Conservation (phyloP, 2,113 vertebrate genomes). For the Otocyon megalotis region DNA sequence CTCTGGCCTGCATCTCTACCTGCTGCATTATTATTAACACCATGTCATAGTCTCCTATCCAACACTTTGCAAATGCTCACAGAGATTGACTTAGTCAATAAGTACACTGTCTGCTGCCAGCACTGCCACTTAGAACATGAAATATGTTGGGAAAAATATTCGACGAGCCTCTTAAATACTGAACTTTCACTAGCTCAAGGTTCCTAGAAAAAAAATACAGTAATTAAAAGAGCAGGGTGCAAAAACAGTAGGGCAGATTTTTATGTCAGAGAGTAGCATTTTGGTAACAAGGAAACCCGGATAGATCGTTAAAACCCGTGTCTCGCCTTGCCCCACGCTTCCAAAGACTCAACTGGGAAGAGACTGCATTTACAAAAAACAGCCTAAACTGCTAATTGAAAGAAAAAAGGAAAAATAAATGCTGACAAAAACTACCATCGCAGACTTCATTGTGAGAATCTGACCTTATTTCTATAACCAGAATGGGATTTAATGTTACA, state of each 20-base stretch:
- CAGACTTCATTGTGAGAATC: background rate
- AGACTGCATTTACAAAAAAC: background rate
- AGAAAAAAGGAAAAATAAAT: background rate
- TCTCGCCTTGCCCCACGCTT: background rate
- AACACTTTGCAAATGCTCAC: fast-evolving
- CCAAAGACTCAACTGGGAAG: background rate
- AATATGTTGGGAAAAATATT: background rate
- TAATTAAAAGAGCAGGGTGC: background rate
- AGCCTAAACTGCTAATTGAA: background rate
- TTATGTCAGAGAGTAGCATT: background rate
- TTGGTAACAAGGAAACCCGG: background rate
- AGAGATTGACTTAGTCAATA: background rate
- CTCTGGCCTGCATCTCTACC: background rate
- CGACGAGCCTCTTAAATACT: background rate
- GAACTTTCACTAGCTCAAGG: background rate
- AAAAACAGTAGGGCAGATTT: background rate
- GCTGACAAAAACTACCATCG: background rate
- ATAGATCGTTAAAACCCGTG: fast-evolving
- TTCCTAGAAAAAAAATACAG: background rate
- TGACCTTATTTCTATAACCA: background rate
- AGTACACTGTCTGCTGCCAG: background rate
- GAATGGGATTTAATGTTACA: background rate
- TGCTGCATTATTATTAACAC: background rate
- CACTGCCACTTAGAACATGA: fast-evolving
- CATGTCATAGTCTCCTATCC: background rate